Percentiles rank a stretch among this genome's conserved stretches.
These are phyloP conservation scores for Premnoplex brunnescens DNA, from an alignment of 2,797 vertebrate species.

Conservation along the genomic window DNA sequence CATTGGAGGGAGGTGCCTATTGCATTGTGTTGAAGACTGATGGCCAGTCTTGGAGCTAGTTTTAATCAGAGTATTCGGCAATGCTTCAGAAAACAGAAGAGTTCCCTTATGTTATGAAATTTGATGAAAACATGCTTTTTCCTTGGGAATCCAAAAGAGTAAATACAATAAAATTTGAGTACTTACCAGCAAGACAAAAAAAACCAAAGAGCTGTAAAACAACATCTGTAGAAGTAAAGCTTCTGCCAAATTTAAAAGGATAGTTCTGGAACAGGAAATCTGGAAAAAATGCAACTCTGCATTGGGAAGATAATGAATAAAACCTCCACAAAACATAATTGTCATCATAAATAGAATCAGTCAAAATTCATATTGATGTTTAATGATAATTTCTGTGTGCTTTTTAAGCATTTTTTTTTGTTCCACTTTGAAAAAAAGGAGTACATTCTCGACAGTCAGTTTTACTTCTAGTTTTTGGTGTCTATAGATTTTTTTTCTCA, in stretches of 20 bases:
- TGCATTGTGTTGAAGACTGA: not conserved
- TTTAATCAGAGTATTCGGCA: not conserved
- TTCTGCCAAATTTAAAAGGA: not conserved
- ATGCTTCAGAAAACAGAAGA: not conserved
- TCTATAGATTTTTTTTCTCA: not conserved
- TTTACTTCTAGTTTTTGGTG: not conserved
- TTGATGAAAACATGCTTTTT: not conserved
- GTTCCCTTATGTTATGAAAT: not conserved
- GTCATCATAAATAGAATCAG: not conserved
- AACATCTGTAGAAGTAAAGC: not conserved
- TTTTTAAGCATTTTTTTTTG: not conserved
- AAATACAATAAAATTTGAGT: slow-evolving; percentile 15
- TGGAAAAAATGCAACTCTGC: not conserved
- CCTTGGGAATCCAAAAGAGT: not conserved
- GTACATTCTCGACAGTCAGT: not conserved
- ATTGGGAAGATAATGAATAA: not conserved
- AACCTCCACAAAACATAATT: not conserved
- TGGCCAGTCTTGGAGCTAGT: not conserved
- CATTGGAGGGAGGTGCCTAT: not conserved
- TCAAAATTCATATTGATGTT: not conserved
- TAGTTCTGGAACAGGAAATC: not conserved
- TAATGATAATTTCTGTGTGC: not conserved
- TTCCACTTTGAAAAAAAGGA: not conserved
- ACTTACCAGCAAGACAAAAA: not conserved
- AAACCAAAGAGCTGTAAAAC: not conserved